These are phyloP conservation scores for Bergia puertoricense DNA, from an alignment of 92 coral and sea anemone species.

Conservation along the genomic window DNA sequence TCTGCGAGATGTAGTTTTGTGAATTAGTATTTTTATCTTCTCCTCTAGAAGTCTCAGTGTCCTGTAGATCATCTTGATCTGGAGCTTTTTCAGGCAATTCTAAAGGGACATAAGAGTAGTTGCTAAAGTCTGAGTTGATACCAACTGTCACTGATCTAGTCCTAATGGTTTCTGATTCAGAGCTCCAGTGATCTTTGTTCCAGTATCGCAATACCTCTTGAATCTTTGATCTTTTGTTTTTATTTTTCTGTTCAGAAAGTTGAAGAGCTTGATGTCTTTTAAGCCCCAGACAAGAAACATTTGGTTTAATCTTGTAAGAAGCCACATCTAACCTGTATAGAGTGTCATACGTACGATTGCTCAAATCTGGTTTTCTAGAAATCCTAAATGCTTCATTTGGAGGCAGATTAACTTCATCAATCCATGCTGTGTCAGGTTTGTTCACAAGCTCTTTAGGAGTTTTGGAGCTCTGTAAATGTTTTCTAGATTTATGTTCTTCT, in stretches of 20 bases:
- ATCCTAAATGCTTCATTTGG: conserved; percentile 83
- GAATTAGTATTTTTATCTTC: conserved; percentile 26
- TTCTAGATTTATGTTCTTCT: conserved; percentile 22
- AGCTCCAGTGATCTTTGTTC: conserved; percentile 42
- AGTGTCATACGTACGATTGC: conserved; percentile 79
- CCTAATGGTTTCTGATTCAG: neutral
- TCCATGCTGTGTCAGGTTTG: conserved; percentile 92
- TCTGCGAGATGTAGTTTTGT: conserved; percentile 44
- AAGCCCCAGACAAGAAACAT: conserved; percentile 75
- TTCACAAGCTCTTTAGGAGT: conserved; percentile 47
- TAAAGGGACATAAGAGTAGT: conserved; percentile 75
- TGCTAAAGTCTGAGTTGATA: conserved; percentile 44
- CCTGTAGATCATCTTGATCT: conserved; percentile 20
- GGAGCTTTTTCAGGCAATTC: conserved; percentile 57
- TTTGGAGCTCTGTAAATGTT: neutral
- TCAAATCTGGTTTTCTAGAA: conserved; percentile 80
- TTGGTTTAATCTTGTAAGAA: conserved; percentile 68
- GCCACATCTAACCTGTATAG: conserved; percentile 92
- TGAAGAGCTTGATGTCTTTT: conserved; percentile 59
- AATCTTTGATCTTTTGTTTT: conserved; percentile 47
- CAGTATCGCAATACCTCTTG: conserved; percentile 49
- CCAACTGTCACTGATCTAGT: conserved; percentile 5
- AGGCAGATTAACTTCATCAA: conserved; percentile 80
- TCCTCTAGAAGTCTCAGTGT: neutral
- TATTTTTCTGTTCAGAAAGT: conserved; percentile 59